phyloP scores from a whole-genome alignment of 2,113 vertebrate genomes.

The Larimichthys crocea region DNA sequence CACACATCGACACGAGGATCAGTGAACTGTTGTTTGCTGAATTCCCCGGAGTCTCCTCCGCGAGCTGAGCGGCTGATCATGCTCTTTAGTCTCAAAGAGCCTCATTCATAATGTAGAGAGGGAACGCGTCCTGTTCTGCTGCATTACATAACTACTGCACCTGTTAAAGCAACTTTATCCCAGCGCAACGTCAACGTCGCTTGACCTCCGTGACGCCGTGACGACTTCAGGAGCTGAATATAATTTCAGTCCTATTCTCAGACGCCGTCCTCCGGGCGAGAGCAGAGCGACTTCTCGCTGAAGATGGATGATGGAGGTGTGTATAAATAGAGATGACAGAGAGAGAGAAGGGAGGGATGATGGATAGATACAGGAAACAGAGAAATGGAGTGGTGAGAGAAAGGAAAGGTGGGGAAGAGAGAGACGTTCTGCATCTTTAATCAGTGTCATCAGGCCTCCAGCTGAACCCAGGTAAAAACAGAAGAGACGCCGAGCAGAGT shows the following conservation, averaged over 20 bases:
- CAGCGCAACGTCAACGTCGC: background rate
- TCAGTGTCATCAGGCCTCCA: slow-evolving; percentile 45
- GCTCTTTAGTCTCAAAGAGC: slow-evolving; percentile 22
- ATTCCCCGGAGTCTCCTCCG: slow-evolving; percentile 11
- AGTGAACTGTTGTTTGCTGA: slow-evolving; percentile 15
- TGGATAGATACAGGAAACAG: slow-evolving; percentile 65
- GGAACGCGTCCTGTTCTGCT: background rate
- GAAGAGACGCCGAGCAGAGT: background rate
- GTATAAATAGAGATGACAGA: slow-evolving; percentile 72
- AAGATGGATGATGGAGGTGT: slow-evolving; percentile 74
- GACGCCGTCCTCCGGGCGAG: slow-evolving; percentile 41
- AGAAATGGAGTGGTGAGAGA: slow-evolving; percentile 49
- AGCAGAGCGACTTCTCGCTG: slow-evolving; percentile 47
- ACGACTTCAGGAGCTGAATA: slow-evolving; percentile 8
- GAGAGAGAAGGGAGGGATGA: slow-evolving; percentile 42
- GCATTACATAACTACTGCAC: slow-evolving; percentile 13
- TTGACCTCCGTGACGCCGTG: background rate
- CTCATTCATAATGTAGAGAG: slow-evolving; percentile 44
- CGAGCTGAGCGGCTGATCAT: background rate
- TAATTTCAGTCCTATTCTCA: slow-evolving; percentile 35
- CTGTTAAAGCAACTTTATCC: slow-evolving; percentile 8
- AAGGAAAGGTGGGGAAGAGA: background rate
- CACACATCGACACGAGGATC: too few species aligned
- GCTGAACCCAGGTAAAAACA: background rate
- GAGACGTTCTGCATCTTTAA: slow-evolving; percentile 55